These are phyloP conservation scores for Sesamia nonagrioides DNA, from an alignment of 1,140 invertebrate species.

Conservation along the genomic window DNA sequence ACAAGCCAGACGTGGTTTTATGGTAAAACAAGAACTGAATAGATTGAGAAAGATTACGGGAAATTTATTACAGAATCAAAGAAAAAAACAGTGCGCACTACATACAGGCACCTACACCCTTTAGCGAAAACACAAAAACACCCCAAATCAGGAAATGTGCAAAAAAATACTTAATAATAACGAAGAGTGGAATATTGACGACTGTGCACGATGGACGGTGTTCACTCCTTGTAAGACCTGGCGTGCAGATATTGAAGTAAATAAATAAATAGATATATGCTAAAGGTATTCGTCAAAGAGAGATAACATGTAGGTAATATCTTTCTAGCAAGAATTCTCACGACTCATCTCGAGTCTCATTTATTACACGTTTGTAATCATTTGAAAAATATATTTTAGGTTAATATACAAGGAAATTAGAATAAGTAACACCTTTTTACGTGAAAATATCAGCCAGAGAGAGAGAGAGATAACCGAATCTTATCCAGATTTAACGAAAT, in stretches of 20 bases:
- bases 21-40: too few relatives aligned
- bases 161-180: background rate
- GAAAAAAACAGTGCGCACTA: too few relatives aligned
- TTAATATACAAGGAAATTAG: too few relatives aligned
- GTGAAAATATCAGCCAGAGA: too few relatives aligned
- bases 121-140: background rate
- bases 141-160: background rate
- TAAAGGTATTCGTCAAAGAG: background rate
- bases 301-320: background rate
- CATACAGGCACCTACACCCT: too few relatives aligned
- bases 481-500: too few relatives aligned
- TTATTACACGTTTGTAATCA: background rate
- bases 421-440: too few relatives aligned
- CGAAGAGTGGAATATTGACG: background rate
- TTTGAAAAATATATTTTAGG: background rate
- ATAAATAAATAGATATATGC: background rate
- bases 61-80: too few relatives aligned
- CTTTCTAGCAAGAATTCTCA: background rate
- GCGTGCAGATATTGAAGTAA: background rate
- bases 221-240: constrained; percentile 29
- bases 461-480: too few relatives aligned
- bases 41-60: too few relatives aligned
- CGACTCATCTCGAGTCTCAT: background rate
- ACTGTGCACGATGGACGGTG: background rate
- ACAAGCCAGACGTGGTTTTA: too few relatives aligned